Percentiles rank a stretch among this genome's conserved stretches.
Conservation (phyloP, 2,797 vertebrate species). For the Corythornis leucogaster region DNA sequence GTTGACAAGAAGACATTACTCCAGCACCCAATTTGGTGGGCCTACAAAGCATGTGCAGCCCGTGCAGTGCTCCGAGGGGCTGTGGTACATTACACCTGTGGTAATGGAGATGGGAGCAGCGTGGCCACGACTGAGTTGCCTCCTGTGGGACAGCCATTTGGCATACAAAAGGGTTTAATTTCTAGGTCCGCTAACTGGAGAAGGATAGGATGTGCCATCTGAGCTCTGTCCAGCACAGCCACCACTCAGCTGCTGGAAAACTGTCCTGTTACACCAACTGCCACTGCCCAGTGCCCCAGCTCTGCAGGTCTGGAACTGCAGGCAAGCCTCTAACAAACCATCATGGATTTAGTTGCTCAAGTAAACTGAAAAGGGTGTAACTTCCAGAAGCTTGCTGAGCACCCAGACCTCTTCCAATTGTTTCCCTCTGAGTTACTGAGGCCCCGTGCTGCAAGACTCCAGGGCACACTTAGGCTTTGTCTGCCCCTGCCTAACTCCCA, state of each 20-base stretch:
- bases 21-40: neutral
- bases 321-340: rapidly evolving
- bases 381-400: neutral
- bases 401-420: neutral
- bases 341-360: neutral
- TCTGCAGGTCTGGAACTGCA: rapidly evolving
- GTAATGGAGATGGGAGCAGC: rapidly evolving
- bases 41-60: rapidly evolving
- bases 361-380: neutral
- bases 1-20: neutral
- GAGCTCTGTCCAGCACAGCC: neutral
- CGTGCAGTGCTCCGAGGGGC: neutral
- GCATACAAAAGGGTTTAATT: rapidly evolving
- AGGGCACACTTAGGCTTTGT: neutral
- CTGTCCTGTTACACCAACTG: rapidly evolving
- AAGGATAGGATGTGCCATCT: neutral
- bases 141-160: neutral
- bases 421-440: neutral
- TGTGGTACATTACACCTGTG: too few species aligned
- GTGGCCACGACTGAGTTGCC: rapidly evolving
- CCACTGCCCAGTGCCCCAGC: neutral
- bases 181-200: neutral
- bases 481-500: neutral
- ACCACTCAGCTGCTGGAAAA: neutral
- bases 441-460: neutral